Percentiles rank a stretch among this genome's conserved stretches.
Conservation (phyloP, 2,797 vertebrate species). For the Phrynocephalus forsythii region DNA sequence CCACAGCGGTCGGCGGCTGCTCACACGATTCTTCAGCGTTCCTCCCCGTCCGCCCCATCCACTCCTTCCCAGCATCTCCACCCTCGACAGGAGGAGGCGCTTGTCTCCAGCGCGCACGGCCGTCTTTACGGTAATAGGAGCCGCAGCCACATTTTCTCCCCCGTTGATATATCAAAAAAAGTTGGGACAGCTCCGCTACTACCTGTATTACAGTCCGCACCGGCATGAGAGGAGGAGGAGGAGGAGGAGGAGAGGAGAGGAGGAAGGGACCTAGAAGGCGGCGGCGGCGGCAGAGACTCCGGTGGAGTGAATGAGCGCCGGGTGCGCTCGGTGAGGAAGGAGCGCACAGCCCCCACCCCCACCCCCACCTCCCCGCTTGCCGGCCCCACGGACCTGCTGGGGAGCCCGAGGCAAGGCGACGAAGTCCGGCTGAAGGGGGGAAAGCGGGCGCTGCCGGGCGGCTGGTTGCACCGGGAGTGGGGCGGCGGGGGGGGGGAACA, state of each 20-base stretch:
- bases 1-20: no score
- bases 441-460: neutral
- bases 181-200: conserved; percentile 64
- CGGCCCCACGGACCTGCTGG: neutral
- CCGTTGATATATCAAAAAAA: neutral
- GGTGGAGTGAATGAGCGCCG: neutral
- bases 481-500: neutral
- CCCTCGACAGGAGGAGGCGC: conserved; percentile 3
- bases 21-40: neutral
- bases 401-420: no score
- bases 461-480: neutral
- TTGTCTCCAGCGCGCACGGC: conserved; percentile 3
- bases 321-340: conserved; percentile 25
- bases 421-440: neutral
- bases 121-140: conserved; percentile 38
- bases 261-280: neutral
- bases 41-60: neutral
- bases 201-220: conserved; percentile 76
- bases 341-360: no score
- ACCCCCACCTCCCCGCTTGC: neutral
- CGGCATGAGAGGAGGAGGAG: conserved; percentile 59
- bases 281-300: neutral
- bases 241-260: neutral
- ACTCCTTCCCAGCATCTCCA: neutral
- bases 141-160: conserved; percentile 20